Conservation (phyloP, 2,888 invertebrate species). For the Lasioglossum villosulum region DNA sequence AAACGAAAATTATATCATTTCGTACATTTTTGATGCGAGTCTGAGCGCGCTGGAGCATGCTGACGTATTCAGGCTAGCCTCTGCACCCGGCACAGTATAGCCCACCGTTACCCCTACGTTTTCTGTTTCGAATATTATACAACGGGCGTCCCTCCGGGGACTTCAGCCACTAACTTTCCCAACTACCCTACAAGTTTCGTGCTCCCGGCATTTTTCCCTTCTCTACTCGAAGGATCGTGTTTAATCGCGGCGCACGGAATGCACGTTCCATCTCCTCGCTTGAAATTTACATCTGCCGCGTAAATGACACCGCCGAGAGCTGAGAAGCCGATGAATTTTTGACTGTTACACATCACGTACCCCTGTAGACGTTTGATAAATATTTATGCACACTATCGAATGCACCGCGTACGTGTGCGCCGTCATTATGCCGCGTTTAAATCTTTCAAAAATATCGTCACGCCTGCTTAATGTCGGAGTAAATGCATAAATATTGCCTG, state of each 20-base stretch:
- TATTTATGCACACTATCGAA: conserved; percentile 3
- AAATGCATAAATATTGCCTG: background rate
- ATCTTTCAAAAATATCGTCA: background rate
- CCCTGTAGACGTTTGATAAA: conserved; percentile 16
- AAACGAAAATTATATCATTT: conserved; percentile 79
- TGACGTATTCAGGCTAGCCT: conserved; percentile 64
- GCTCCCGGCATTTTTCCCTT: conserved; percentile 41
- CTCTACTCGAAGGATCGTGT: conserved; percentile 52
- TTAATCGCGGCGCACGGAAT: conserved; percentile 55
- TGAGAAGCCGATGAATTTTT: conserved; percentile 44
- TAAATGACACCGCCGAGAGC: conserved; percentile 31
- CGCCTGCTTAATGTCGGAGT: background rate
- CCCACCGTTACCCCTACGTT: conserved; percentile 49
- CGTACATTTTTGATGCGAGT: conserved; percentile 74
- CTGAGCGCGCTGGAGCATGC: conserved; percentile 61
- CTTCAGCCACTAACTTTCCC: conserved; percentile 64
- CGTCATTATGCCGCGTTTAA: conserved; percentile 6
- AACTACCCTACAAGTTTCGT: conserved; percentile 52
- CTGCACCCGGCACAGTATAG: conserved; percentile 10
- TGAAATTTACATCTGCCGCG: conserved; percentile 44
- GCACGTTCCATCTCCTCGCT: conserved; percentile 23
- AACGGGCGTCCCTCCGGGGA: conserved; percentile 52
- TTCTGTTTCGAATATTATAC: conserved; percentile 70
- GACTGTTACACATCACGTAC: conserved; percentile 9
- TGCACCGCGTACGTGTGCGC: background rate